These are phyloP conservation scores for Andrena hattorfiana DNA, from an alignment of 2,888 invertebrate species.

Conservation along the genomic window DNA sequence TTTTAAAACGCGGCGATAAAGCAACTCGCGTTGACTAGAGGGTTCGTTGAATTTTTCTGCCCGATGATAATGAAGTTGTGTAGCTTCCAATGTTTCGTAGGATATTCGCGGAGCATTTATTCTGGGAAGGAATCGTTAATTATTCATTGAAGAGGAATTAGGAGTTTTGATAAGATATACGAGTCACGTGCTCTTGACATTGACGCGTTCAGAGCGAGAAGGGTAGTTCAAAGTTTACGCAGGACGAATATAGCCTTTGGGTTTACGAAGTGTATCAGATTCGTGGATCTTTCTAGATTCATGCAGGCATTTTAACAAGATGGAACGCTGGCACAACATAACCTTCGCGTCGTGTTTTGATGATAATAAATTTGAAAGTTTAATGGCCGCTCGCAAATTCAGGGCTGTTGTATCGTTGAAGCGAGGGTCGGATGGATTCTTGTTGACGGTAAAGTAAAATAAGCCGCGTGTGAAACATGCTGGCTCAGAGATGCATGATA, in stretches of 20 bases:
- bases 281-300: conserved; percentile 13
- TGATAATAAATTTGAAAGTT: conserved; percentile 43
- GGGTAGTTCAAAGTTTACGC: background rate
- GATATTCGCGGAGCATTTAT: too few species aligned
- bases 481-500: conserved; percentile 5
- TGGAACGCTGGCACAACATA: conserved; percentile 18
- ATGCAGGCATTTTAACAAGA: background rate
- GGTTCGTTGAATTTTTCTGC: background rate
- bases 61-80: background rate
- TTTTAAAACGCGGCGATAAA: conserved; percentile 4
- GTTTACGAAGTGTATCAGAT: conserved; percentile 10
- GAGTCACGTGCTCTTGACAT: too few species aligned
- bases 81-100: background rate
- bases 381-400: conserved; percentile 22
- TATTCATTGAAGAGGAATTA: background rate
- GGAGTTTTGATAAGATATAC: too few species aligned
- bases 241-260: background rate
- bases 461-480: conserved; percentile 10
- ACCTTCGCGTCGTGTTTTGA: conserved; percentile 33
- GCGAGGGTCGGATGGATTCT: conserved; percentile 26
- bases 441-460: conserved; percentile 10
- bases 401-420: conserved; percentile 8
- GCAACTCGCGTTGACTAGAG: background rate
- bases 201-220: background rate
- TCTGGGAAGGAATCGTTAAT: too few species aligned